A percentile compares a stretch with the other conserved stretches of the same genome.
These are phyloP conservation scores for Chinchilla lanigera DNA, from an alignment of 2,113 vertebrate species.

Conservation along the genomic window DNA sequence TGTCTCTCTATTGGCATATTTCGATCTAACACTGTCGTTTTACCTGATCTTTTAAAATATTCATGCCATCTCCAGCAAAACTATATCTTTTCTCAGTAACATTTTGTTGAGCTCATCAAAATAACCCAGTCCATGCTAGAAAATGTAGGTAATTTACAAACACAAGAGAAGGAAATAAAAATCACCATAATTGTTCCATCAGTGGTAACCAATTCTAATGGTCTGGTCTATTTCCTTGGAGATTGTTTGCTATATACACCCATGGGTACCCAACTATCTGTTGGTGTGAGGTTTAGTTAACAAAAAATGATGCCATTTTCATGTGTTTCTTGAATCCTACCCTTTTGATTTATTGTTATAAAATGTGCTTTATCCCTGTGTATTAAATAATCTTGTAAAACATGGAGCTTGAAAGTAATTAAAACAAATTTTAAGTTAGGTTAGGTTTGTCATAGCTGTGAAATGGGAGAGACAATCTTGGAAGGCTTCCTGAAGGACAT, in stretches of 20 bases:
- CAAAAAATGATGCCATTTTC: neutral
- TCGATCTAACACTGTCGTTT: neutral
- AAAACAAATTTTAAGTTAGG: neutral
- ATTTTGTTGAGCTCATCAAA: neutral
- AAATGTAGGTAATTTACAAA: neutral
- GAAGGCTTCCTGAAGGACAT: slow-evolving; percentile 33
- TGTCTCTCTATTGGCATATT: neutral
- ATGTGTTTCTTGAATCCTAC: neutral
- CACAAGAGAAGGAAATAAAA: neutral
- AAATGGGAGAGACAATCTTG: neutral
- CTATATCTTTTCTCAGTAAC: neutral
- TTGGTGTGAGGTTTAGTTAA: neutral
- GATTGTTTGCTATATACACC: neutral
- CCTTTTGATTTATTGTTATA: neutral
- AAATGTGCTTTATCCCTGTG: neutral
- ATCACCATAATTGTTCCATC: neutral
- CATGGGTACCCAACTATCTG: neutral
- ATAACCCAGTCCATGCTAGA: neutral
- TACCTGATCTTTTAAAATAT: neutral
- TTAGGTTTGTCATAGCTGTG: neutral
- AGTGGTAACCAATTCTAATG: rapidly evolving
- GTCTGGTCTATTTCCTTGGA: neutral
- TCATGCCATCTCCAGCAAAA: neutral
- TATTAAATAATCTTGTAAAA: slow-evolving; percentile 5
- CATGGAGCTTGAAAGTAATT: neutral